Evolutionary conservation across 1,140 invertebrate species (phyloP), one percentile per base, ranked within the genome.

Genomic region (Anthonomus grandis): DNA sequence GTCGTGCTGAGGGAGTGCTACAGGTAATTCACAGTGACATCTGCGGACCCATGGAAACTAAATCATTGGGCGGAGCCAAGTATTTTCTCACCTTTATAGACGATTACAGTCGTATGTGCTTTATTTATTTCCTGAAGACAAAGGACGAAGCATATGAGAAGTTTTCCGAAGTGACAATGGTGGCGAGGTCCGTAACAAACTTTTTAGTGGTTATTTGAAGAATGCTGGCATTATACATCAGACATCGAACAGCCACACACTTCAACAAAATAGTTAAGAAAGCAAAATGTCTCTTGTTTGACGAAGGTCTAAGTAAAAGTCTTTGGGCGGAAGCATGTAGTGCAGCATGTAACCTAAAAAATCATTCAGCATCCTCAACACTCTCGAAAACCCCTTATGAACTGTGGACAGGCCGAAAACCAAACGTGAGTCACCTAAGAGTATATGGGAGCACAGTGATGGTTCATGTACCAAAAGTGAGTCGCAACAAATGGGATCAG

Each of bases 291-390:
- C 51, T 78, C 51, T 37, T 78, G 10, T 51, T 62, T 23, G 67
- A 76, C 58, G 62, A 62, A 25, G 38, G 62, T 9, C 24, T 78
- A 12, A 24, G 53, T 8, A 64, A 63, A 27, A 42, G 37, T 10
- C 71, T 73, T 61, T 78, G 74, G 75, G 71, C 70, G 8, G 72
- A 77, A 62, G 72, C 75, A 21, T 63, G 73, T 0, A 59, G 63
- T 36, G 75, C 71, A 34, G 77, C 76, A 6, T 70, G 67, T 9
- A 78, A 79, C 60, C 38, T 78, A n/a, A 57, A 66, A 54, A 79
- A 79, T 62, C 60, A 74, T 38, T 51, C 50, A 24, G 51, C 60
- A 23, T 53, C 45, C 10, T 22, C 48, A n/a, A n/a, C n/a, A n/a
- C n/a, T n/a, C n/a, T n/a, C n/a, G n/a, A n/a, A n/a, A n/a, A n/a